These are phyloP conservation scores for Hepsetus odoe DNA, from an alignment of 2,113 vertebrate genomes.

Conservation along the genomic window DNA sequence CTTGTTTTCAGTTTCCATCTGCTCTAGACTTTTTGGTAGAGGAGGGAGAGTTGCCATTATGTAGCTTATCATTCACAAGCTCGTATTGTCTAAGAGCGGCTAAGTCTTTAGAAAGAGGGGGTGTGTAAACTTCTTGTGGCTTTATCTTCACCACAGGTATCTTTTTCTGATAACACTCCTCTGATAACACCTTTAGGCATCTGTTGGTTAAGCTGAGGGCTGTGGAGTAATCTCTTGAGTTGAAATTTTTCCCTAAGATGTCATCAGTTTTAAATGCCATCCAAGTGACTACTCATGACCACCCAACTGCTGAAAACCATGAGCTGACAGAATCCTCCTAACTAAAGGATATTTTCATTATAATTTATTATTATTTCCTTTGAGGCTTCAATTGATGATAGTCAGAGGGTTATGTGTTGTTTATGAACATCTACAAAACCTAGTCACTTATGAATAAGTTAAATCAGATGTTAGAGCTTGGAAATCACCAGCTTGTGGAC, in stretches of 20 bases:
- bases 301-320: not conserved
- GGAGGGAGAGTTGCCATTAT: slow-evolving; percentile 29
- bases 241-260: not conserved
- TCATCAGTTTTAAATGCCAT: not conserved
- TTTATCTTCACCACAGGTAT: slow-evolving; percentile 27
- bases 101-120: slow-evolving; percentile 13
- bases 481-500: too few species aligned
- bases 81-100: slow-evolving; percentile 19
- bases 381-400: not conserved
- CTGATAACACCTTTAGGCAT: slow-evolving; percentile 6
- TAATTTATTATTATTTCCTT: not conserved
- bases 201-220: not conserved
- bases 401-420: too few species aligned
- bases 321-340: not conserved
- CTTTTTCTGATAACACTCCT: slow-evolving; percentile 42
- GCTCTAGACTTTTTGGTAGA: slow-evolving; percentile 26
- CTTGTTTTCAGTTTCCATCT: slow-evolving; percentile 41
- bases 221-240: not conserved
- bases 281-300: not conserved
- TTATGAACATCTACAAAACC: not conserved
- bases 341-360: not conserved
- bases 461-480: not conserved
- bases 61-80: slow-evolving; percentile 44
- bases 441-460: too few species aligned
- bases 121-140: slow-evolving; percentile 11